These are phyloP conservation scores for Muntiacus muntjak DNA, from an alignment of 2,113 vertebrate genomes.

Conservation along the genomic window DNA sequence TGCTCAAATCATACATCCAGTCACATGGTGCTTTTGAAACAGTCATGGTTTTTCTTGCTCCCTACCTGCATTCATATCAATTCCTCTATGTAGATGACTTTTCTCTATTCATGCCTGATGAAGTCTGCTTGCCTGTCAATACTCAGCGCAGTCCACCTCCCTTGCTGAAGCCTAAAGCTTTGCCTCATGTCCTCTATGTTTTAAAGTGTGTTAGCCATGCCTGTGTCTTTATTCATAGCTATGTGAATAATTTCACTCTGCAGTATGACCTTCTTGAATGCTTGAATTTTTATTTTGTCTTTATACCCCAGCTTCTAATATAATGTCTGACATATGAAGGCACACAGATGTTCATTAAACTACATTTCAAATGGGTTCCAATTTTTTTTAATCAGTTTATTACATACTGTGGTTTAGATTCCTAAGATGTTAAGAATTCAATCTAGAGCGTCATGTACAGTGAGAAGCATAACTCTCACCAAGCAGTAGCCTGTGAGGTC, in stretches of 20 bases:
- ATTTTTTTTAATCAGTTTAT: background rate
- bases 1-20: background rate
- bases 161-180: background rate
- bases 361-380: background rate
- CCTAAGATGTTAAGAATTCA: constrained; percentile 39
- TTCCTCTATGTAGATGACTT: background rate
- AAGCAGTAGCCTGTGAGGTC: background rate
- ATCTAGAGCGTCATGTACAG: background rate
- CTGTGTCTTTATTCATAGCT: too few species aligned
- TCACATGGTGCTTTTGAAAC: background rate
- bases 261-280: background rate
- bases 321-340: background rate
- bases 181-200: background rate
- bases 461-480: background rate
- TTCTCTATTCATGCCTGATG: background rate
- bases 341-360: background rate
- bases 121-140: background rate
- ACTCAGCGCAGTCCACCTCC: background rate
- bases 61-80: background rate
- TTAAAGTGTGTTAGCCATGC: background rate
- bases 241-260: too few species aligned
- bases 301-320: background rate
- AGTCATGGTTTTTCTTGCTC: background rate
- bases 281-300: constrained; percentile 13
- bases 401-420: background rate